Evolutionary conservation across 2,888 invertebrate species (phyloP), one percentile per base, ranked within the genome.

Genomic region (Drepanosiphum platanoidis): DNA sequence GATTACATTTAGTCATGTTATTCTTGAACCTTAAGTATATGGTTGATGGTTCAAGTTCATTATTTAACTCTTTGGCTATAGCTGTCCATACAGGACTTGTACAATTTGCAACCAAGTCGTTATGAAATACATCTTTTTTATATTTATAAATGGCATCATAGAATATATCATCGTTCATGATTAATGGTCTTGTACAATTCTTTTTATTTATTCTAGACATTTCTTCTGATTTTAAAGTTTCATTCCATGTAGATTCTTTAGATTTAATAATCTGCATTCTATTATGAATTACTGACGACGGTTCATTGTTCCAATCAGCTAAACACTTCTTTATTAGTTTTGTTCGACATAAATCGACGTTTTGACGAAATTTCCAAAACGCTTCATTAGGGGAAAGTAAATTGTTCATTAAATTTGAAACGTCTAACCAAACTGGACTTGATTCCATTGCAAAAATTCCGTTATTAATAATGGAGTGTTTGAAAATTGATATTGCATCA

Each of bases 361-460:
- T 84, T 68, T 39, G 84, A 58, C 75, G 84, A 84, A 84, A 84
- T n/a, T 77, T 84, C 75, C 75, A 75, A 77, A 84, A 84, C 22
- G 84, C 84, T 77, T 84, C 84, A 36, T 68, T 15, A 0, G 84
- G 84, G 30, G 75, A 1, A 3, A 84, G 52, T 39, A 84, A 77
- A 52, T 84, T 84, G 15, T 84, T 68, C 84, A 84, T 84, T 68
- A 84, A 52, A 58, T 84, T 84, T 52, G 84, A 84, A 58, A 84
- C 84, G 18, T 84, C 84, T 58, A 77, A 77, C 84, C 84, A 84
- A 68, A 84, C 77, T 32, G 84, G 84, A 58, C 66, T 75, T 15
- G 46, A 46, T 8, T 70, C 84, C n/a, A 36, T 27, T 32, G 75
- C 75, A 77, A 84, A 84, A 39, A 27, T 32, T 58, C 84, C 84